Base-by-base conservation (phyloP, 2,888 invertebrate species). In the Cataglyphis albicans region DNA sequence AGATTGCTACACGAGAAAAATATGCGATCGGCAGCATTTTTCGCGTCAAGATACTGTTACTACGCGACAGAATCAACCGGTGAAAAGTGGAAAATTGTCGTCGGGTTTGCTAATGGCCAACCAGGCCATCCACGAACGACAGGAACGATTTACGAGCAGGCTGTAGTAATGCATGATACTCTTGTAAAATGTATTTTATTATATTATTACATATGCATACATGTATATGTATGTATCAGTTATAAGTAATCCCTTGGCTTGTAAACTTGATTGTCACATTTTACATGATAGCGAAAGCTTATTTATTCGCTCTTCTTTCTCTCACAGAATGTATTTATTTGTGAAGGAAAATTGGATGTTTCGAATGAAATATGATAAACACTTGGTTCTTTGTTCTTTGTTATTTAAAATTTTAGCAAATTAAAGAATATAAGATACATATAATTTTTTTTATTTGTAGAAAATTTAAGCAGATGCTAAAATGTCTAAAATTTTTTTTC, bases 1-100 rank as follows among this genome's bases (percentile, higher is more conserved):
- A 81, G 81, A 75, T 72, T 76, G 68, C 80, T 57, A 76, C 29
- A 57, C 57, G 63, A 73, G 74, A 52, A 84, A 84, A 75, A 21
- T 78, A 80, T 44, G 59, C 78, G 57, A 44, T 59, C 72, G 59
- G 44, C n/a, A 44, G 59, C 44, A 44, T 35, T 70, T 70, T 70
- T 59, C 59, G 59, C 70, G 38, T 57, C 44, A 44, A 59, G 70
- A 21, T 29, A 29, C 21, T 21, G 70, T 57, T 70, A 59, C 68
- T 78, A 32, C 21, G 63, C 63, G 68, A 38, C 10, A 15, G 38
- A 38, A n/a, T 64, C 65, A 18, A 63, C 21, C 18, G 10, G 25
- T 18, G 65, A 65, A 25, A 44, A 44, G 64, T 35, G 64, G 38
- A 38, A 38, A 21, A 38, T 21, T 6, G 15, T 64, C 12, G 38